Conservation (phyloP, 2,888 invertebrate species). For the Pogonocherus hispidulus region DNA sequence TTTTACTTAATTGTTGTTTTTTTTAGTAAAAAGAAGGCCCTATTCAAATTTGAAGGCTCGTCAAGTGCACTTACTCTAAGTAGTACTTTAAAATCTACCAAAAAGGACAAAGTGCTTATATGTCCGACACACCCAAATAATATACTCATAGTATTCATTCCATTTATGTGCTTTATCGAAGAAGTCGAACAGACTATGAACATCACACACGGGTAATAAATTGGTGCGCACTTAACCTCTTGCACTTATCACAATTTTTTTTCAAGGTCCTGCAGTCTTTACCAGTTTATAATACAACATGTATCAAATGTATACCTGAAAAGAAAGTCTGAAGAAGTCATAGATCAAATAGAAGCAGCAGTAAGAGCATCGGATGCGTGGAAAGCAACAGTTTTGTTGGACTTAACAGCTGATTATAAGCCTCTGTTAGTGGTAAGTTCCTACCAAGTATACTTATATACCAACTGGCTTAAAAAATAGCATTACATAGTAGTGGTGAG, state of each 20-base stretch:
- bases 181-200: slow-evolving; percentile 79
- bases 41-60: slow-evolving; percentile 82
- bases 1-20: slow-evolving; percentile 1
- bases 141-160: slow-evolving; percentile 84
- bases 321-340: slow-evolving; percentile 77
- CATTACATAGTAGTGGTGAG: no score
- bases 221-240: not conserved
- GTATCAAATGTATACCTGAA: slow-evolving; percentile 89
- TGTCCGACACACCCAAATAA: slow-evolving; percentile 82
- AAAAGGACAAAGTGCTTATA: slow-evolving; percentile 76
- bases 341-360: slow-evolving; percentile 78
- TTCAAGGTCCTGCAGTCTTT: slow-evolving; percentile 79
- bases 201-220: slow-evolving; percentile 62
- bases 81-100: slow-evolving; percentile 59
- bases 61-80: slow-evolving; percentile 66
- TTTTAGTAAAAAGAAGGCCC: slow-evolving; percentile 71
- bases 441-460: not conserved
- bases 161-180: slow-evolving; percentile 85
- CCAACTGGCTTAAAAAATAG: no score
- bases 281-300: slow-evolving; percentile 88
- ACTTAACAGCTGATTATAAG: slow-evolving; percentile 76
- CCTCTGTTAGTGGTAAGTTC: slow-evolving; percentile 76
- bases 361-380: slow-evolving; percentile 85
- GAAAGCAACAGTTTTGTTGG: slow-evolving; percentile 81
- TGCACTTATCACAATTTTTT: not conserved